Percentiles rank a stretch among this genome's conserved stretches.
These are phyloP conservation scores for Nyctibius bracteatus DNA, from an alignment of 2,113 vertebrate species.

Conservation along the genomic window DNA sequence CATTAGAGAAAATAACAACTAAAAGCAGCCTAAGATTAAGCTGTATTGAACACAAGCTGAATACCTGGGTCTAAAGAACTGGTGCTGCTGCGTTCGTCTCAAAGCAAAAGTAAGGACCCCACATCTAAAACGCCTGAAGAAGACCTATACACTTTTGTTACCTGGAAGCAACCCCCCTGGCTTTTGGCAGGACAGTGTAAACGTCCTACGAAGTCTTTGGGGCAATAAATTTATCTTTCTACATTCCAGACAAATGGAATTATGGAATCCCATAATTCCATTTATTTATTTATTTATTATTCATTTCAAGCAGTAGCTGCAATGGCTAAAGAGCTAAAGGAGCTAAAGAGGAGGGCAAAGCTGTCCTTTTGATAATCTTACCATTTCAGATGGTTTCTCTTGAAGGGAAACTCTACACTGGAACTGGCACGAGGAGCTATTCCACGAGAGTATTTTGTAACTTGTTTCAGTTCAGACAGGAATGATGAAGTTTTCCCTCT, in stretches of 20 bases:
- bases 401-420: background rate
- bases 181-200: background rate
- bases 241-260: background rate
- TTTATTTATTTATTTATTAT: background rate
- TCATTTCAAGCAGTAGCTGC: background rate
- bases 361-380: background rate
- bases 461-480: background rate
- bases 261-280: too few species aligned
- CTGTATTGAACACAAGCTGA: background rate
- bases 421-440: background rate
- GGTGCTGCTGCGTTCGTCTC: background rate
- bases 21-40: background rate
- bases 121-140: background rate
- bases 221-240: background rate
- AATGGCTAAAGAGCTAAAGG: background rate
- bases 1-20: background rate
- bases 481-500: background rate
- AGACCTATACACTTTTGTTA: background rate
- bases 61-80: background rate
- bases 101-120: background rate
- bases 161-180: background rate
- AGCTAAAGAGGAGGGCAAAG: background rate
- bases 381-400: background rate
- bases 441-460: background rate
- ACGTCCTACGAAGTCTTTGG: background rate